Conservation (phyloP, 2,113 vertebrate genomes). For the Perca fluviatilis region DNA sequence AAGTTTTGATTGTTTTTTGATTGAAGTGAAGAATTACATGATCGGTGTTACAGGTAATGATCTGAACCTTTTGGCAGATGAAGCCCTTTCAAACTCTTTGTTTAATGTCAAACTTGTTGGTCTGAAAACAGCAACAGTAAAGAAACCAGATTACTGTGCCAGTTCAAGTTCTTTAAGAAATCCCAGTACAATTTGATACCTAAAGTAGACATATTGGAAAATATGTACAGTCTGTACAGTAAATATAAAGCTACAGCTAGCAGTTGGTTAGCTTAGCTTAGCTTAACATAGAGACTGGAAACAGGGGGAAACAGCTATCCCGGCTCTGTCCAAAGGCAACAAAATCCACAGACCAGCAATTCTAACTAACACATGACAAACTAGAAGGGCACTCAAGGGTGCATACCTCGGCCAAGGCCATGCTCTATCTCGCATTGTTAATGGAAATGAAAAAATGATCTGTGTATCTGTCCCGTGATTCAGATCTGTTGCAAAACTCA, state of each 20-base stretch:
- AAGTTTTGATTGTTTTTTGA: background rate
- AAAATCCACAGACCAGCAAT: background rate
- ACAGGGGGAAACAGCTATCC: background rate
- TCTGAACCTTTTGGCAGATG: background rate
- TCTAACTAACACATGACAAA: background rate
- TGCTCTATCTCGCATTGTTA: too few relatives aligned
- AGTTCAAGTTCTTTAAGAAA: background rate
- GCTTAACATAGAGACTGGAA: background rate
- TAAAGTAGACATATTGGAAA: too few relatives aligned
- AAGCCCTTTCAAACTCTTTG: background rate
- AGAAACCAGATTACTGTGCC: background rate
- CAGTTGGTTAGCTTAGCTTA: background rate
- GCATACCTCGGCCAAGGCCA: too few relatives aligned
- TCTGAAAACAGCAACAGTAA: background rate
- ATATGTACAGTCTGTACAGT: background rate
- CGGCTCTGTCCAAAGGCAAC: background rate
- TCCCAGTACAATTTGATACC: background rate
- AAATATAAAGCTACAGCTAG: background rate
- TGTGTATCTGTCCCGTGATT: too few relatives aligned
- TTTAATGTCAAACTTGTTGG: slow-evolving; percentile 7
- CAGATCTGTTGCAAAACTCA: too few relatives aligned
- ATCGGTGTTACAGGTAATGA: background rate
- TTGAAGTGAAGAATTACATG: background rate
- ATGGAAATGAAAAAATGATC: too few relatives aligned
- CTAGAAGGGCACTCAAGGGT: background rate